These are phyloP conservation scores for Arremon brunneinucha DNA, from an alignment of 2,797 vertebrate genomes.

Conservation along the genomic window DNA sequence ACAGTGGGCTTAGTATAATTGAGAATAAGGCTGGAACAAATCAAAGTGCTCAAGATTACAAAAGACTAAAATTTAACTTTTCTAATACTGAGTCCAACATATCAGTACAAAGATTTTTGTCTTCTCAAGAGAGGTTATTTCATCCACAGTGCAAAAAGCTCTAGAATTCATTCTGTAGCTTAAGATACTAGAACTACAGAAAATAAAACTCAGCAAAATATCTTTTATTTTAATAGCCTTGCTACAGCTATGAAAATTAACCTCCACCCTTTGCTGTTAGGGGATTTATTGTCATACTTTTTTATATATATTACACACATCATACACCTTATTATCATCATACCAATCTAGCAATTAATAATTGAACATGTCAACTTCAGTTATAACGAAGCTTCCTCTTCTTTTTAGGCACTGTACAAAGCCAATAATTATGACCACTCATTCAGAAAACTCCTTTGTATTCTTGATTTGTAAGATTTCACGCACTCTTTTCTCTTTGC, in stretches of 20 bases:
- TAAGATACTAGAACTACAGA: background rate
- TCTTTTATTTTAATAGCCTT: background rate
- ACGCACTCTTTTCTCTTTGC: background rate
- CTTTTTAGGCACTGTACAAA: background rate
- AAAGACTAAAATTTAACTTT: background rate
- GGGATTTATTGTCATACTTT: background rate
- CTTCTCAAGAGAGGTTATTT: background rate
- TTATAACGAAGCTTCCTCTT: background rate
- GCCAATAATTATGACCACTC: background rate
- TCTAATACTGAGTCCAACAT: background rate
- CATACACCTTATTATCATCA: background rate
- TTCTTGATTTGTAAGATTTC: background rate
- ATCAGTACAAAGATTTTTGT: background rate
- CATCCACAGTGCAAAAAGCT: background rate
- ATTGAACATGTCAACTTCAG: background rate
- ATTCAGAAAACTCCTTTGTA: background rate
- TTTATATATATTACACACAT: background rate
- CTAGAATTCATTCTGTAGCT: background rate
- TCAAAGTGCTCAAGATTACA: slow-evolving; percentile 9
- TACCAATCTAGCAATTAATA: background rate
- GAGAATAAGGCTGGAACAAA: background rate
- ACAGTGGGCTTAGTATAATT: background rate
- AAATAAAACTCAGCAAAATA: background rate
- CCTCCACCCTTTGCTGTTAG: background rate
- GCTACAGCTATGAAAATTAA: background rate